phyloP scores from a whole-genome alignment of 1,140 invertebrate species.

The Drosophila fuyamai region DNA sequence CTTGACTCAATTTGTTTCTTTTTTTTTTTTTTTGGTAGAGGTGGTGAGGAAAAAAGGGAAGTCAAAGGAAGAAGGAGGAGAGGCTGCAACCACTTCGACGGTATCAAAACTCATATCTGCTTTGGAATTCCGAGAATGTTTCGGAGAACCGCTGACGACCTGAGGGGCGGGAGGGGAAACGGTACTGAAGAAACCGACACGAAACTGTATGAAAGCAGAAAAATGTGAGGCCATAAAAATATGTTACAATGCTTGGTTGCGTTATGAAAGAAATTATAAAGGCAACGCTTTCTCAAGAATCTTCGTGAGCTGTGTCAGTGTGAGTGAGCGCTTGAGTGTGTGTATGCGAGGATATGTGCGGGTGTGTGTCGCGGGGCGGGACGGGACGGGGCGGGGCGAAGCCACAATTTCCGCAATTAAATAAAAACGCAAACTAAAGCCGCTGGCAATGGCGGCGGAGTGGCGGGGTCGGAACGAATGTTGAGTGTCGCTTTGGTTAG shows the following conservation, averaged over 20 bases:
- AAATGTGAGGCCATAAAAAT: slow-evolving; percentile 80
- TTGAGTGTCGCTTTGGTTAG: slow-evolving; percentile 69
- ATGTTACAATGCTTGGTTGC: slow-evolving; percentile 79
- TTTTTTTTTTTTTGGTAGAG: slow-evolving; percentile 3
- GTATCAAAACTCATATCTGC: slow-evolving; percentile 76
- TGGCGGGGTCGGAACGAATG: slow-evolving; percentile 56
- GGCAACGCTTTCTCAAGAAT: slow-evolving; percentile 48
- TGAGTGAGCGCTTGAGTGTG: not conserved
- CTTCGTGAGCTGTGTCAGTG: slow-evolving; percentile 32
- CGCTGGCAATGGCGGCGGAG: slow-evolving; percentile 40
- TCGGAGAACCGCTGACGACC: slow-evolving; percentile 11
- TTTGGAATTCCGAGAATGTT: slow-evolving; percentile 77
- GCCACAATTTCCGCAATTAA: slow-evolving; percentile 83
- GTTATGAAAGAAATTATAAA: slow-evolving; percentile 82
- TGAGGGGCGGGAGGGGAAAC: not conserved
- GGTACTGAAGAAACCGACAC: slow-evolving; percentile 33
- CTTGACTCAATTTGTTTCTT: slow-evolving; percentile 72
- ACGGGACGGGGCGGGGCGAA: slow-evolving; percentile 56
- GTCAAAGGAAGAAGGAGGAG: slow-evolving; percentile 15
- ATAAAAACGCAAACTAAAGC: slow-evolving; percentile 83
- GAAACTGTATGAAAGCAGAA: slow-evolving; percentile 66
- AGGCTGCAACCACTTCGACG: slow-evolving; percentile 61
- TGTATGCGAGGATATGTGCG: slow-evolving; percentile 7
- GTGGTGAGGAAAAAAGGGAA: slow-evolving; percentile 23
- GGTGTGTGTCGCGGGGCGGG: slow-evolving; percentile 37